Evolutionary conservation across 1,140 invertebrate genomes (phyloP).

Genomic region (Drosophila busckii): DNA sequence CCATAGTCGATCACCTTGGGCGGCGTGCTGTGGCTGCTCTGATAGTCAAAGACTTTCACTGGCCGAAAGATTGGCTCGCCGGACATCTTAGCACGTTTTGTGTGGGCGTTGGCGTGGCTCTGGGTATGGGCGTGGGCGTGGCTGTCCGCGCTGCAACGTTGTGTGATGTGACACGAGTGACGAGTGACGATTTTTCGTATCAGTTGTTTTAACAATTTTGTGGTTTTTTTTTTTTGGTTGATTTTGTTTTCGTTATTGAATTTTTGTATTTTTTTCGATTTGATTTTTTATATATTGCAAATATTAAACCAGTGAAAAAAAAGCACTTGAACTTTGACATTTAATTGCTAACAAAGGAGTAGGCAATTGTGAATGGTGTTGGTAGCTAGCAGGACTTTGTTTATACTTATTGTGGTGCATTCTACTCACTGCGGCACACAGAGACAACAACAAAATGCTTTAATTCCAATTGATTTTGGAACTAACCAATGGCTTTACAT

Average conservation of each 20-base stretch:
- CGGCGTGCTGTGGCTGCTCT: slow-evolving; percentile 74
- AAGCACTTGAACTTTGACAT: slow-evolving; percentile 67
- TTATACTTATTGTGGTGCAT: too few species aligned
- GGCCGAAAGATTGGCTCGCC: slow-evolving; percentile 59
- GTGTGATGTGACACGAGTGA: slow-evolving; percentile 30
- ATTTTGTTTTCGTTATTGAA: slow-evolving; percentile 2
- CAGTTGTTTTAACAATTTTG: slow-evolving; percentile 19
- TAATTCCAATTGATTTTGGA: too few species aligned
- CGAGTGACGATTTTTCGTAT: slow-evolving; percentile 36
- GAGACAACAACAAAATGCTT: too few species aligned
- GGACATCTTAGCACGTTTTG: too few species aligned
- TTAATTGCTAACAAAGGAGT: too few species aligned
- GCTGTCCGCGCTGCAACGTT: slow-evolving; percentile 49
- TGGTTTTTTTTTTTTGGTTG: slow-evolving; percentile 18
- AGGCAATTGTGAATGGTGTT: too few species aligned
- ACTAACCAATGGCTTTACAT: too few species aligned
- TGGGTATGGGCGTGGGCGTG: slow-evolving; percentile 2
- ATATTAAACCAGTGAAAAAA: slow-evolving; percentile 52
- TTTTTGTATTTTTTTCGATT: slow-evolving; percentile 31
- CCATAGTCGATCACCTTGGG: slow-evolving; percentile 87
- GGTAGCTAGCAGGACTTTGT: too few species aligned
- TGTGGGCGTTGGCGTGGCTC: neutral
- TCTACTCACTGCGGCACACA: too few species aligned
- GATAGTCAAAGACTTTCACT: slow-evolving; percentile 74
- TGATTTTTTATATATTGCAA: slow-evolving; percentile 14